Base-by-base conservation (phyloP, 2,113 vertebrate genomes). In the Pachycephala philippinensis region DNA sequence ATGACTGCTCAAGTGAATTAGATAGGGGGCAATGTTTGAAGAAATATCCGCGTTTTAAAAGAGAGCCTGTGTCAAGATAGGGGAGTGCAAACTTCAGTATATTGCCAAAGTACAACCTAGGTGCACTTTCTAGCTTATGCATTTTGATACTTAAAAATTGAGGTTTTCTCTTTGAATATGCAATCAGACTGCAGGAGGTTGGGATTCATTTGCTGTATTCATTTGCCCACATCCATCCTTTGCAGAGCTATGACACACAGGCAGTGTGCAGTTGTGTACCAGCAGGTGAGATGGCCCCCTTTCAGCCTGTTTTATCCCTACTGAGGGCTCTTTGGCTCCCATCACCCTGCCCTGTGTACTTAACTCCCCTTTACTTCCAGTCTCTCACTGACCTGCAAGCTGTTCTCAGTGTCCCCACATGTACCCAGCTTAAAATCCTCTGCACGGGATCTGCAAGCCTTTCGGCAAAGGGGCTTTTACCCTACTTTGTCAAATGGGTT, bases 401-500 rank as follows among this genome's bases (percentile, higher is more conserved):
- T 23, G 3, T 13, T 70, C 47, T 50, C 1, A 2, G 35, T 66
- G 23, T 84, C 26, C 23, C 14, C 19, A 40, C 11, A 11, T 18
- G 24, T 64, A 75, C 22, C 15, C 49, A 17, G 15, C 22, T 75
- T 82, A 61, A 93, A 93, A 68, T 79, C 30, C 52, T 74, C 28
- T 49, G 35, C 20, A 9, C 19, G 1, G 1, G 23, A 19, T 50
- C 15, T 30, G 20, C 47, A 56, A 74, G 23, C 52, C 72, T 82
- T 72, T 84, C 5, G 7, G 52, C 60, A 68, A 54, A 84, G 33
- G 31, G 50, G 16, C 27, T 94, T 78, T 69, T 84, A 82, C 44
- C 39, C 9, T 70, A 0, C 21, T 68, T 75, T 0, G 0, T 91
- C 31, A 45, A 45, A 47, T 27, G n/a, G 44, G 81, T 44, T 33